Percentiles rank a stretch among this genome's conserved stretches.
These are phyloP conservation scores for Melanchra persicariae DNA, from an alignment of 2,888 invertebrate species.

Conservation along the genomic window DNA sequence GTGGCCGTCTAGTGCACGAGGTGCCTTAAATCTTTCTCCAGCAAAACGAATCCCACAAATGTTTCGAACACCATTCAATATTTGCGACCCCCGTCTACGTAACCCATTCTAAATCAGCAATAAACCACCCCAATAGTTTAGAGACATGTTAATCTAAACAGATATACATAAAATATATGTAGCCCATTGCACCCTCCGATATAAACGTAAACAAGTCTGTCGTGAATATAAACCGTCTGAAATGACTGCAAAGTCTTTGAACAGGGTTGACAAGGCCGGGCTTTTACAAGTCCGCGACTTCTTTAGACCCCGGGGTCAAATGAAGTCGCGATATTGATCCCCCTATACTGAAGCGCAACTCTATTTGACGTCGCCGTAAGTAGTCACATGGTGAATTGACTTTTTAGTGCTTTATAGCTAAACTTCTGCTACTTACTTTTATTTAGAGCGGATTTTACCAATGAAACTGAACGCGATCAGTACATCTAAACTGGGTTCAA, in stretches of 20 bases:
- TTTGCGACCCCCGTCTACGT: neutral
- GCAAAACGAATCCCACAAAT: neutral
- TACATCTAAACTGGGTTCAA: no score
- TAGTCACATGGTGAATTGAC: neutral
- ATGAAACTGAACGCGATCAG: no score
- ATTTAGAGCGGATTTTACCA: no score
- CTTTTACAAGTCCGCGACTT: no score
- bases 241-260: conserved; percentile 60
- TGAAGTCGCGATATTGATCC: neutral
- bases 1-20: no score
- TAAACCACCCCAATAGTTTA: conserved; percentile 42
- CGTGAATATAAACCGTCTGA: conserved; percentile 79
- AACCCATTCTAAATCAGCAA: conserved; percentile 17
- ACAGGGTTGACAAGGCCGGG: conserved; percentile 39
- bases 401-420: neutral
- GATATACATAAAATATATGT: conserved; percentile 72
- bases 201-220: conserved; percentile 60
- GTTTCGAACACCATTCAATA: neutral
- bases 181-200: conserved; percentile 60
- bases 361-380: neutral
- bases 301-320: neutral
- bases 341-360: neutral
- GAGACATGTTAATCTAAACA: conserved; percentile 66
- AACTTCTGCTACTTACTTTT: neutral
- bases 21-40: no score